Base-by-base conservation (phyloP, 1,140 invertebrate genomes). In the Procambarus virginalis region DNA sequence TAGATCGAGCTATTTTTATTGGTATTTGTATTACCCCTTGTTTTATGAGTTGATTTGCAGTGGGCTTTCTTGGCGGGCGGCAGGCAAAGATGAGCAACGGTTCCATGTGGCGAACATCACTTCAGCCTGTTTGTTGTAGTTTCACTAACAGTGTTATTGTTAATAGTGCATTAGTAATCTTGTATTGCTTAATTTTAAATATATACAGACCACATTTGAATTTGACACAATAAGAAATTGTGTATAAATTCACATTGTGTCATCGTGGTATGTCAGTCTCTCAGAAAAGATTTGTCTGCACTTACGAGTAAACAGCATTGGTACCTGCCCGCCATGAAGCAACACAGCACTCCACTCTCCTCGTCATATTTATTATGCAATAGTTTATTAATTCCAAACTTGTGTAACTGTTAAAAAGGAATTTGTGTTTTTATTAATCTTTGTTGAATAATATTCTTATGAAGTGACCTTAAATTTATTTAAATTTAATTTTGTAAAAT, bases 1-100 rank as follows among this genome's bases (percentile, higher is more conserved):
- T 76, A 70, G 70, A 75, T 77, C 75, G 51, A 73, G 68, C 51
- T 85, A 48, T 51, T 85, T 79, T 49, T 79, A 76, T 75, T 14
- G 34, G 68, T 76, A 14, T 85, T 46, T 75, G 83, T 85, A 68
- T 85, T 45, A 58, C 45, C 51, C 58, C 22, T 45, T 82, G 58
- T 82, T 82, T 12, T 46, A 1, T 46, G 58, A 68, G 64, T 60
- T 46, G 80, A 46, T 45, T 68, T 68, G 80, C 51, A 48, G 80
- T 68, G 55, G 60, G 48, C 58, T 46, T 68, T 55, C 51, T 60
- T 46, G 55, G 51, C 79, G 58, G 80, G 68, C n/a, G 10, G 68
- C 68, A 70, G 22, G 68, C 68, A 70, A 70, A 14, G 68, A 70
- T 70, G 68, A 70, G 4, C 68, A 70, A 34, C 22, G n/a, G 68